Evolutionary conservation across 2,113 vertebrate species (phyloP).

Genomic region (Neogobius melanostomus): DNA sequence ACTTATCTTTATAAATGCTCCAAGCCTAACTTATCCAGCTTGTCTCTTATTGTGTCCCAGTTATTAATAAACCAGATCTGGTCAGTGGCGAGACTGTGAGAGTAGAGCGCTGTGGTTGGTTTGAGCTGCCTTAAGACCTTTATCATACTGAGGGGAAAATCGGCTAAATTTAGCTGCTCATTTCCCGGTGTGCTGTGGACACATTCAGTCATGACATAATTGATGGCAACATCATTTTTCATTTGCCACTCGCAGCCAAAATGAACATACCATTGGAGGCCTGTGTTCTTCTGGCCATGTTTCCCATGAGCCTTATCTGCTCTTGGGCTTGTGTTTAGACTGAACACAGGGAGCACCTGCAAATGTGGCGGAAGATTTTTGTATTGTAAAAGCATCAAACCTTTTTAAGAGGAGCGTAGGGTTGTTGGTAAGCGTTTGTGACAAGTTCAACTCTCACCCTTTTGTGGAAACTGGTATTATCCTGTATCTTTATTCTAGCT

Average conservation of each 20-base stretch:
- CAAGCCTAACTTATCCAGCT: no score
- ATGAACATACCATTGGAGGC: conserved; percentile 2
- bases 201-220: background rate
- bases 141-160: background rate
- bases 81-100: background rate
- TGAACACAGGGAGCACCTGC: background rate
- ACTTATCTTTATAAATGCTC: no score
- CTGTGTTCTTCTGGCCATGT: background rate
- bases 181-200: conserved; percentile 3
- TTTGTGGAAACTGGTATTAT: no score
- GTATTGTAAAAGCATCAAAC: background rate
- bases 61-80: background rate
- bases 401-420: no score
- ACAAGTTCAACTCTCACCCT: no score
- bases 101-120: background rate
- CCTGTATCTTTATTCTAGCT: no score
- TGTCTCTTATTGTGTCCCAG: no score
- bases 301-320: conserved; percentile 8
- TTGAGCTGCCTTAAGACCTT: conserved; percentile 4
- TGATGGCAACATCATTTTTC: conserved; percentile 4
- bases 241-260: conserved; percentile 4
- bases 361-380: background rate
- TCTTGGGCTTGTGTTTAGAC: background rate
- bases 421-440: no score
- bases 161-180: conserved; percentile 1